phyloP scores from a whole-genome alignment of 2,888 invertebrate species.

The Trissoscelio sp. region DNA sequence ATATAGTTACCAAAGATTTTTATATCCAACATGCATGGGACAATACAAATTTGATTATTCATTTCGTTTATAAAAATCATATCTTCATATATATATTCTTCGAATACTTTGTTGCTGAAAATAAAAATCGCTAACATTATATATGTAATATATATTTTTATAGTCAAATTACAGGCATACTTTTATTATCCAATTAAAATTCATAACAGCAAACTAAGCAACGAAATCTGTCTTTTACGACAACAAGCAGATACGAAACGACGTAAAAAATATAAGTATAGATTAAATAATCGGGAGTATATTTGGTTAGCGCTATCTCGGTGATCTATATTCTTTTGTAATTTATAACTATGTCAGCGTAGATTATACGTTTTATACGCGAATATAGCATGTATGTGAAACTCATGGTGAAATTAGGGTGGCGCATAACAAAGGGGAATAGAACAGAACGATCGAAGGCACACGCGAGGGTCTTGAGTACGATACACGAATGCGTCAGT shows the following conservation, averaged over 20 bases:
- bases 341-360: constrained; percentile 62
- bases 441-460: constrained; percentile 64
- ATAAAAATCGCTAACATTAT: too few relatives aligned
- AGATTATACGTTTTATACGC: constrained; percentile 55
- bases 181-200: constrained; percentile 19
- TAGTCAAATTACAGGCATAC: constrained; percentile 15
- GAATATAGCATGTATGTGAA: constrained; percentile 58
- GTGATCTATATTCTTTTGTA: constrained; percentile 50
- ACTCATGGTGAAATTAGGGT: constrained; percentile 71
- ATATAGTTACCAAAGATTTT: too few relatives aligned
- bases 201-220: constrained; percentile 4
- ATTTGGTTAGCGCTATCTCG: constrained; percentile 42
- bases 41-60: too few relatives aligned
- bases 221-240: constrained; percentile 23
- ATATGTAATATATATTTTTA: constrained; percentile 19
- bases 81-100: too few relatives aligned
- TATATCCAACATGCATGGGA: too few relatives aligned
- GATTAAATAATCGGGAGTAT: constrained; percentile 47
- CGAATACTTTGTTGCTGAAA: too few relatives aligned
- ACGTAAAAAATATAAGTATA: constrained; percentile 28
- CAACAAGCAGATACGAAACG: neutral
- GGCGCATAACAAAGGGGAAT: constrained; percentile 70
- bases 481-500: constrained; percentile 65
- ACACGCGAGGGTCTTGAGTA: constrained; percentile 66
- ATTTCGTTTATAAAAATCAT: too few relatives aligned